Conservation (phyloP, 1,140 invertebrate genomes). For the Lamellibrachia luymesi region DNA sequence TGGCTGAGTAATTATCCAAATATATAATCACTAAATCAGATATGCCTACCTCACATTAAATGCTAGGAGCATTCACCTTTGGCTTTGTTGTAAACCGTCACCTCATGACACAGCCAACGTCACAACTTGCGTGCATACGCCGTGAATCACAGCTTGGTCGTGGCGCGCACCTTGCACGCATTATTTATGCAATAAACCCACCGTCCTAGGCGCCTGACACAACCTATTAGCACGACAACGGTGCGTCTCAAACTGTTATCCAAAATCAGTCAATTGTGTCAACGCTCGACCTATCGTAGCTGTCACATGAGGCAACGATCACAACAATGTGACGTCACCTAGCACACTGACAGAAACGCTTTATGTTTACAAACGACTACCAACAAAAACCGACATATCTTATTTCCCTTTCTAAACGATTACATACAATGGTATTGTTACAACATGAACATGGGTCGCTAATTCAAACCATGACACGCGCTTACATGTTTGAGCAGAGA, state of each 20-base stretch:
- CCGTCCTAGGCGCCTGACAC: no score
- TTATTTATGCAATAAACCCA: background rate
- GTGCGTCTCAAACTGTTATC: background rate
- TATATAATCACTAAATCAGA: no score
- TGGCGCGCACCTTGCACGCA: background rate
- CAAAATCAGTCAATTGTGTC: background rate
- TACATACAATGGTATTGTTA: background rate
- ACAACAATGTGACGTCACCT: background rate
- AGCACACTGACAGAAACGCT: background rate
- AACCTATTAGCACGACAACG: background rate
- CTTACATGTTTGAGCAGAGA: conserved; percentile 4
- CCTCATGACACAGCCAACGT: background rate
- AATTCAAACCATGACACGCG: background rate
- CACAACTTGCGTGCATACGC: background rate
- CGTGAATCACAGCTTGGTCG: background rate
- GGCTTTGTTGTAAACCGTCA: background rate
- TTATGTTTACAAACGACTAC: background rate
- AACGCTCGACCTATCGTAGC: background rate
- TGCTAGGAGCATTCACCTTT: background rate
- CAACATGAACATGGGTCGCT: background rate
- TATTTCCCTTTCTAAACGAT: background rate
- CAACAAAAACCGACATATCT: background rate
- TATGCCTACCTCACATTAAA: background rate
- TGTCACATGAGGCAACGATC: conserved; percentile 3
- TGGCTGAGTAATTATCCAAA: no score